phyloP scores from a whole-genome alignment of 2,888 invertebrate species.

The Anarsia innoxiella region DNA sequence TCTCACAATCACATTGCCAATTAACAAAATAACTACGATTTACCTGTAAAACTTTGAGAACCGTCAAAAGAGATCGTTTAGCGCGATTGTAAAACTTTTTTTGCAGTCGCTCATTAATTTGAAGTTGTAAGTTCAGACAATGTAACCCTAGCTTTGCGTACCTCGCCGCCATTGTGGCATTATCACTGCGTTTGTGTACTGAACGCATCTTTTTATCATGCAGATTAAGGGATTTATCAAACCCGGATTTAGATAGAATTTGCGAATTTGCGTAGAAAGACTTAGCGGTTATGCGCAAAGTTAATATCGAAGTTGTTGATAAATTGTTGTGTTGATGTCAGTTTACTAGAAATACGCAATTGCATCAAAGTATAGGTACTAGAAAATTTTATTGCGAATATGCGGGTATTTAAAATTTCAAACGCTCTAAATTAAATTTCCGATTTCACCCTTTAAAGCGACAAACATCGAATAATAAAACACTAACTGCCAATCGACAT shows the following conservation, averaged over 20 bases:
- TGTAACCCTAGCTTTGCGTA: conserved; percentile 59
- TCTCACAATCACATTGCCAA: no score
- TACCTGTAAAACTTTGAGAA: conserved; percentile 40
- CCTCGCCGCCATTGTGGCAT: conserved; percentile 48
- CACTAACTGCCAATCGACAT: conserved; percentile 70
- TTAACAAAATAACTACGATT: no score
- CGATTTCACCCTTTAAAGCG: conserved; percentile 29
- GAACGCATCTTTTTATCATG: conserved; percentile 69
- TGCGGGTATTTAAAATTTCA: conserved; percentile 22
- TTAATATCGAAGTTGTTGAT: no score
- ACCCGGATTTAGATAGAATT: conserved; percentile 48
- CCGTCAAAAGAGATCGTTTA: conserved; percentile 50
- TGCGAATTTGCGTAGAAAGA: no score
- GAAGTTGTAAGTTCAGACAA: conserved; percentile 62
- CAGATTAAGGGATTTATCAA: conserved; percentile 64
- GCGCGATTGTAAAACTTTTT: conserved; percentile 68
- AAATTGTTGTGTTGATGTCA: neutral
- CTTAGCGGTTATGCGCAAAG: no score
- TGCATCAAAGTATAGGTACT: no score
- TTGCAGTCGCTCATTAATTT: conserved; percentile 70
- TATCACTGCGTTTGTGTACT: conserved; percentile 62
- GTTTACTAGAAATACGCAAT: neutral
- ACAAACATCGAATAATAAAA: conserved; percentile 41
- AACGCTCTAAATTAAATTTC: conserved; percentile 20
- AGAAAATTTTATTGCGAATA: no score